Base-by-base conservation (phyloP, 1,140 invertebrate species). In the Lycorma delicatula region DNA sequence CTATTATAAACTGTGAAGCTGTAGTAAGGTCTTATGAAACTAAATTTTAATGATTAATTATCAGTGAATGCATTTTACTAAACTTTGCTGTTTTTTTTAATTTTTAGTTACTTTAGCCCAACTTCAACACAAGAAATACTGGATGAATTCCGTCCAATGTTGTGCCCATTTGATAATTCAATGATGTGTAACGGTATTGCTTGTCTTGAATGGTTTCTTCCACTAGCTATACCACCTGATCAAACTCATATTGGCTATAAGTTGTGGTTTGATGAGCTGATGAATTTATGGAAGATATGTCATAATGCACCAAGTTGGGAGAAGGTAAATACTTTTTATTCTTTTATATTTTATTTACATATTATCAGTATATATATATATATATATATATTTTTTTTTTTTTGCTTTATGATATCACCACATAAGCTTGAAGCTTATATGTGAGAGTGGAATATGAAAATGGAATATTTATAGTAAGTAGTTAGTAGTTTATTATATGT, bases 81-180 rank as follows among this genome's bases (percentile, higher is more conserved):
- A 27, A 59, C 1, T 61, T 52, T 23, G 31, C 47, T 23, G 51
- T 61, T 64, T 54, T 28, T 72, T 72, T 22, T 44, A 18, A 23
- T 55, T 67, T 70, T 36, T 67, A 88, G 83, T 31, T 93, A 90
- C 71, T 93, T 93, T 67, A 77, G 83, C 4, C 65, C 80, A 18
- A 71, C 73, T 18, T 82, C 91, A 1, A 94, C 91, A 0, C 80
- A 85, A 72, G 93, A 97, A 74, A 93, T 97, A 65, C 70, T 97
- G 54, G 87, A 89, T 61, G 85, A 91, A 72, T 80, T 90, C 65
- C 75, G 86, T 52, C 91, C 92, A 13, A 75, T 79, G 55, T 66
- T 93, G 64, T 86, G 84, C 73, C 81, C 89, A 55, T 74, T 89
- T 70, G 83, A 84, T 65, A 60, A 58, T 60, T 54, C 68, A 55